Conservation (phyloP, 2,797 vertebrate genomes). For the Mormyrops boulengeri region DNA sequence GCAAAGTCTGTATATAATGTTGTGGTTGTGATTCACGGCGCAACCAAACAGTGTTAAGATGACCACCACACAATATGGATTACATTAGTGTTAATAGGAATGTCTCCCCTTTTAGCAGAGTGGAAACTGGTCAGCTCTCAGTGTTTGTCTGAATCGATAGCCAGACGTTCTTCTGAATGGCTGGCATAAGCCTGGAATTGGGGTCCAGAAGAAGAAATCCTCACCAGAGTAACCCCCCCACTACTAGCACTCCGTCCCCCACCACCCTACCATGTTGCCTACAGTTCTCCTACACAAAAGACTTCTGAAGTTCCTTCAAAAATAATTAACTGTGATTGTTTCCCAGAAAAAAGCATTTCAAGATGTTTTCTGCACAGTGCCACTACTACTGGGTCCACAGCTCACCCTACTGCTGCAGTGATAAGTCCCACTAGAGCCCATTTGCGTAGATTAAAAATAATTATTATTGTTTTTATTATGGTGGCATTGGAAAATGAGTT, state of each 20-base stretch:
- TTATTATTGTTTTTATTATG: constrained; percentile 53
- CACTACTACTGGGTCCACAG: constrained; percentile 12
- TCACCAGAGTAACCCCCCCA: neutral
- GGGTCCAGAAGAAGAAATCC: neutral
- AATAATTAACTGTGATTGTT: constrained; percentile 27
- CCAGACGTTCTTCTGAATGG: neutral
- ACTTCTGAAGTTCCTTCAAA: constrained; percentile 19
- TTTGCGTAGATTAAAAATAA: constrained; percentile 56
- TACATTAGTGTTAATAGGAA: neutral
- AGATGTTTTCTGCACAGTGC: constrained; percentile 27
- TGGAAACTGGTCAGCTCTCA: neutral
- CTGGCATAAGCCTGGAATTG: neutral
- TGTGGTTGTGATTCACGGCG: neutral
- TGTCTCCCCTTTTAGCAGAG: neutral
- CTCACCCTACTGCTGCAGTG: constrained; percentile 29
- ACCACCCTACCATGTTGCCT: neutral
- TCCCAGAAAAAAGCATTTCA: constrained; percentile 28
- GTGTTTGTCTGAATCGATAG: neutral
- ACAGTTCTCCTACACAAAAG: neutral
- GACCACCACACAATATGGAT: neutral
- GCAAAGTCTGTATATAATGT: neutral
- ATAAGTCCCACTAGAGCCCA: constrained; percentile 40
- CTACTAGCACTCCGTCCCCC: neutral
- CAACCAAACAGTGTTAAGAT: neutral
- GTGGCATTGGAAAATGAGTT: constrained; percentile 29